Evolutionary conservation across 2,113 vertebrate species (phyloP).

Genomic region (Damaliscus lunatus): DNA sequence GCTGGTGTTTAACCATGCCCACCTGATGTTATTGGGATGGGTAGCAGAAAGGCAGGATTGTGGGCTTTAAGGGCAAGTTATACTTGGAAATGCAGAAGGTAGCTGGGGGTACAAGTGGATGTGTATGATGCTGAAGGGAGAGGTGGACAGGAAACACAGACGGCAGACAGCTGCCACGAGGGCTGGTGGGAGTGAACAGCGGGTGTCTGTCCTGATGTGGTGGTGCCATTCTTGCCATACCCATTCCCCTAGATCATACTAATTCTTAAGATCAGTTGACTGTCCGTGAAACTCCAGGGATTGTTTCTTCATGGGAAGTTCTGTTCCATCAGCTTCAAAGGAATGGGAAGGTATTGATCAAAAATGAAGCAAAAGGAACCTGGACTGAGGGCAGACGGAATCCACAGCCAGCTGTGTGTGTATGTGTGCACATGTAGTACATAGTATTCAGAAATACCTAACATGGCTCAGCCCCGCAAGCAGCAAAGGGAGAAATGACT

Average conservation of each 20-base stretch:
- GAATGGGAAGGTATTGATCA: not conserved
- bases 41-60: not conserved
- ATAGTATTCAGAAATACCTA: no score
- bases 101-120: not conserved
- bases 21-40: not conserved
- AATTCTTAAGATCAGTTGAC: not conserved
- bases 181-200: not conserved
- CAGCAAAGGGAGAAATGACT: not conserved
- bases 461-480: not conserved
- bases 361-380: not conserved
- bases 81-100: not conserved
- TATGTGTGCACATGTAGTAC: rapidly evolving
- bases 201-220: not conserved
- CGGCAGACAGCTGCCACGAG: not conserved
- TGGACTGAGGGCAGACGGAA: not conserved
- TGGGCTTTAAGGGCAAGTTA: not conserved
- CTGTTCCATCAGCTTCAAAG: not conserved
- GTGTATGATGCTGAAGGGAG: not conserved
- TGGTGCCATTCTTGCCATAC: not conserved
- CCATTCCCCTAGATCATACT: not conserved
- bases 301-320: not conserved
- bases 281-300: not conserved
- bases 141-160: not conserved
- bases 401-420: not conserved
- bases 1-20: not conserved